Conservation (phyloP, 2,113 vertebrate genomes). For the Etheostoma spectabile region DNA sequence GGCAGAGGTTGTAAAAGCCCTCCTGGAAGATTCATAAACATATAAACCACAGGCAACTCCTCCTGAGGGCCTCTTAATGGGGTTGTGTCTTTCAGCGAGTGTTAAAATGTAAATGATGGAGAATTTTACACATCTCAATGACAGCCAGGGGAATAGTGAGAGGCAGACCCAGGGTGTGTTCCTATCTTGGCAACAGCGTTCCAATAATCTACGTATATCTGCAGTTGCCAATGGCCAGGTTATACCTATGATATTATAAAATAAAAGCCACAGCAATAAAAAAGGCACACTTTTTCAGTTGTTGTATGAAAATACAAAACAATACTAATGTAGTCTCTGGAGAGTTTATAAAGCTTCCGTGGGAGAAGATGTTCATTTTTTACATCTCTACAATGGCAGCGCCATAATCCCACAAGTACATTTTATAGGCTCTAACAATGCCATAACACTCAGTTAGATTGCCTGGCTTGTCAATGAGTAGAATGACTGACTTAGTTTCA, state of each 20-base stretch:
- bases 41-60: conserved; percentile 66
- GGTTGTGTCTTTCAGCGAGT: conserved; percentile 71
- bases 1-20: conserved; percentile 70
- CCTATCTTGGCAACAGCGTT: conserved; percentile 50
- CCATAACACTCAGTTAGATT: conserved; percentile 54
- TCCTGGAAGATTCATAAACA: conserved; percentile 78
- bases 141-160: conserved; percentile 65
- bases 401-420: conserved; percentile 61
- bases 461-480: conserved; percentile 49
- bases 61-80: conserved; percentile 72
- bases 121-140: conserved; percentile 69
- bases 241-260: conserved; percentile 19
- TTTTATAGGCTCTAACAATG: conserved; percentile 58
- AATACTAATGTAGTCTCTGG: conserved; percentile 27
- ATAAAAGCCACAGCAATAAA: conserved; percentile 56
- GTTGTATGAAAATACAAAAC: conserved; percentile 50
- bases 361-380: conserved; percentile 48
- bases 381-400: conserved; percentile 53
- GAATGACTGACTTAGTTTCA: conserved; percentile 41
- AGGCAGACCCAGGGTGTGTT: conserved; percentile 44
- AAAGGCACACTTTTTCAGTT: conserved; percentile 25
- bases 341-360: conserved; percentile 20
- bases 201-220: conserved; percentile 43
- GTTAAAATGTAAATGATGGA: conserved; percentile 78
- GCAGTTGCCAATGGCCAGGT: conserved; percentile 42